Base-by-base conservation (phyloP, 2,888 invertebrate species). In the Blastobasis lacticolella region DNA sequence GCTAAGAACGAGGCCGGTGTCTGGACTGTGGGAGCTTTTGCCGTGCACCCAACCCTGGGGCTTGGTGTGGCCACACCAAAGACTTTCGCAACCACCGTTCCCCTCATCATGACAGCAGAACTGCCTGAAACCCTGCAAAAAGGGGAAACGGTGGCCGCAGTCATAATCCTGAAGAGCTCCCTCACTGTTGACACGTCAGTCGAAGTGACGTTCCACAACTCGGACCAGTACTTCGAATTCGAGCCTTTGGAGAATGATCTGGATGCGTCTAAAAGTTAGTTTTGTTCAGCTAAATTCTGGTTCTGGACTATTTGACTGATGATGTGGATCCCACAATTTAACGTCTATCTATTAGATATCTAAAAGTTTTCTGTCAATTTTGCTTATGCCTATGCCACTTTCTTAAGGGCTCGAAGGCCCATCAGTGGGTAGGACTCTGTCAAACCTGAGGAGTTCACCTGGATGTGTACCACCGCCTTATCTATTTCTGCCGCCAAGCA, bases 121-220 rank as follows among this genome's bases (percentile, higher is more conserved):
- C 81, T 98, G 48, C 99, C 99, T 0, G 94, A 95, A 64, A 93
- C 95, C 0, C 92, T 99, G 9, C 94, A 96, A 63, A 91, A 93
- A 57, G 97, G 97, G 37, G 99, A 99, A 88, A 93, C 95, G 6
- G 90, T 99, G 51, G 94, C 96, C 0, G 91, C 97, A 50, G 94
- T 97, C 47, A 92, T 96, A 8, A 93, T 95, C 3, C 91, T 98
- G 6, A 96, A 95, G 78, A 99, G 97, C 78, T 95, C 97, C 66
- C 90, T 96, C 81, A 91, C 93, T 9, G 92, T 92, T 54, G 93
- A 95, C 58, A 88, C 94, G 0, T 89, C 90, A 9, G 95, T 94
- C 0, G 94, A 95, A 64, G 92, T 98, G 0, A 94, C 95, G 0
- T 88, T 98, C 73, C 95, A 95, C 64, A 95, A 95, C 78, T 90